Base-by-base conservation (phyloP, 2,888 invertebrate species). In the Rhagophthalmus giganteus region DNA sequence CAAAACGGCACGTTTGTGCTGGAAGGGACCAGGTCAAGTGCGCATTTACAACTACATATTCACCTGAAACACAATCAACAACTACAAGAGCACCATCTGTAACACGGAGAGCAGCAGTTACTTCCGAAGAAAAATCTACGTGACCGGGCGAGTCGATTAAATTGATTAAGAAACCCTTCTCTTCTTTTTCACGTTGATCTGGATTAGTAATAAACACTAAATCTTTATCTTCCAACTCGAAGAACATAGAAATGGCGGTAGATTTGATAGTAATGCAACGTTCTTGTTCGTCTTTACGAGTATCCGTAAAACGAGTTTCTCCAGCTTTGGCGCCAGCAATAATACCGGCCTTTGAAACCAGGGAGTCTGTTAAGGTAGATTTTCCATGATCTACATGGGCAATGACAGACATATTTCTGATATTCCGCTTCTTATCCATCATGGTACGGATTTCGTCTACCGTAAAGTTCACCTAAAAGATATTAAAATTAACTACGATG, bases 391-490 rank as follows among this genome's bases (percentile, higher is more conserved):
- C 99, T 65, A 99, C 99, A 81, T 99, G 99, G 70, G 99, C 99
- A 76, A 99, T 99, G 80, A 99, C 99, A 75, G 98, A 99, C 98
- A 99, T 99, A 82, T 99, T 99, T 76, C 99, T 89, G 83, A 99
- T 99, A 78, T 99, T 99, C 83, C 84, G 85, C 85, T 98, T 98
- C 79, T 94, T 94, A 92, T 99, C 98, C 99, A 99, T 99, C 89
- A 99, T 94, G 76, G 74, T 82, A 81, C 99, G 93, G 84, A 99
- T 98, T 84, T 99, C 96, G 84, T 98, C 98, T 81, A 99, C 94
- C 64, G 98, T 99, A 80, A 99, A 99, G 88, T 99, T 99, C 87
- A 99, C 99, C 99, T 98, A 68, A 28, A 76, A 69, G 39, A 46
- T 46, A 49, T n/a, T 9, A 10, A 11, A 25, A 14, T 20, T 32